Conservation (phyloP, 1,140 invertebrate genomes). For the Phortica variegata region DNA sequence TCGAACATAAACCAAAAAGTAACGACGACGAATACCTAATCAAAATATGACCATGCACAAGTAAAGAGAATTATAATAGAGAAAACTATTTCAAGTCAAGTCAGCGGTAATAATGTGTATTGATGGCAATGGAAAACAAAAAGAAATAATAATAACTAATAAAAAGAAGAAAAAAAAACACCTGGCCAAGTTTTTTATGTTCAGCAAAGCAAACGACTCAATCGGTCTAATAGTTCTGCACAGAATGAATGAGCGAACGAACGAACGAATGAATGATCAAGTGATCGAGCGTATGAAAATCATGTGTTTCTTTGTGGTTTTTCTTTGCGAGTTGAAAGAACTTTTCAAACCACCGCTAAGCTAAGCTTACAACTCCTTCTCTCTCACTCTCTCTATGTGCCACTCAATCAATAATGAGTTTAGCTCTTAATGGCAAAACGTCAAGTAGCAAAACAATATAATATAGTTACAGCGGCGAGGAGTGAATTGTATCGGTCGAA, state of each 20-base stretch:
- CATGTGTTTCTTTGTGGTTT: slow-evolving; percentile 35
- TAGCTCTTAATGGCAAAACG: too few relatives aligned
- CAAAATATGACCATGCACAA: slow-evolving; percentile 2
- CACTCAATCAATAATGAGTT: too few relatives aligned
- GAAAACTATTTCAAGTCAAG: slow-evolving; percentile 19
- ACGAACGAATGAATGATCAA: too few relatives aligned
- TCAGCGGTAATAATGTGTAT: background rate
- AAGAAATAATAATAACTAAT: slow-evolving; percentile 50
- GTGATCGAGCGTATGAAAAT: slow-evolving; percentile 20
- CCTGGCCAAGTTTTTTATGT: slow-evolving; percentile 32
- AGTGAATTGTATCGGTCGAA: too few relatives aligned
- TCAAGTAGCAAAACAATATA: too few relatives aligned
- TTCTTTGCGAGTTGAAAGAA: slow-evolving; percentile 12
- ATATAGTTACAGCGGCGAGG: too few relatives aligned
- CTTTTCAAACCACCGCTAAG: background rate
- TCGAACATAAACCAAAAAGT: slow-evolving; percentile 5
- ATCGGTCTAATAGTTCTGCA: slow-evolving; percentile 13
- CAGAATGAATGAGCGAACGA: too few relatives aligned
- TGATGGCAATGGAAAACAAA: slow-evolving; percentile 26
- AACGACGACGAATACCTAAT: slow-evolving; percentile 8
- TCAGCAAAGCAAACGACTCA: background rate
- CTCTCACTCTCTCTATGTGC: too few relatives aligned
- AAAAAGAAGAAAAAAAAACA: slow-evolving; percentile 47
- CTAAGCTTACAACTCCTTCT: slow-evolving; percentile 14
- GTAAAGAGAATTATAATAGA: slow-evolving; percentile 33